phyloP scores from a whole-genome alignment of 2,113 vertebrate species.

The Okapia johnstoni region DNA sequence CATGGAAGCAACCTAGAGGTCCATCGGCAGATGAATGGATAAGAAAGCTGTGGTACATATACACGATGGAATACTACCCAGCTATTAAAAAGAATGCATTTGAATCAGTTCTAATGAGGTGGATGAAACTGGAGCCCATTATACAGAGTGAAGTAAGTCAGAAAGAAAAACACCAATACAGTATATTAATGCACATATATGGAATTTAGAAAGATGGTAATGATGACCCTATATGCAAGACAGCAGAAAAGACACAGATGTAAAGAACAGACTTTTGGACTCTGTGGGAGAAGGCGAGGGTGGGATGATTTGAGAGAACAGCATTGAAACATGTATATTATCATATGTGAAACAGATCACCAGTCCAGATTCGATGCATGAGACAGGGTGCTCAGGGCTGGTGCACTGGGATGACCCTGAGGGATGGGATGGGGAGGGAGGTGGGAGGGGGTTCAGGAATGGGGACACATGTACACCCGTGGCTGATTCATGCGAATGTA shows the following conservation, averaged over 20 bases:
- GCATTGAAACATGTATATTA: neutral
- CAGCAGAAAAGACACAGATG: neutral
- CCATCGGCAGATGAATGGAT: neutral
- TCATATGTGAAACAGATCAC: neutral
- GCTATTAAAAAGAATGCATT: neutral
- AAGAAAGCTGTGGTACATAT: neutral
- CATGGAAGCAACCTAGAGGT: neutral
- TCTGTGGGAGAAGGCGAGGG: neutral
- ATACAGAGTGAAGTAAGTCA: neutral
- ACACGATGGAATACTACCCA: neutral
- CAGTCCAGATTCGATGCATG: neutral
- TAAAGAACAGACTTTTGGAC: neutral
- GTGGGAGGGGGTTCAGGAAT: neutral
- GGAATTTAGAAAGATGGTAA: neutral
- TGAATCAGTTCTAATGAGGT: neutral
- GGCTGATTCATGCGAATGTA: neutral
- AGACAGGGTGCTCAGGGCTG: neutral
- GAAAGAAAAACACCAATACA: neutral
- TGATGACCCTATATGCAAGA: neutral
- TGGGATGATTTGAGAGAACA: neutral
- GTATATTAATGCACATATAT: neutral
- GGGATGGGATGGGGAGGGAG: neutral
- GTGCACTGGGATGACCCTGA: neutral
- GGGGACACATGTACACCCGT: neutral
- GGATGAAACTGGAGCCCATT: neutral